Evolutionary conservation across 2,797 vertebrate species (phyloP), one percentile per base, ranked within the genome.

Genomic region (Aplochiton taeniatus): DNA sequence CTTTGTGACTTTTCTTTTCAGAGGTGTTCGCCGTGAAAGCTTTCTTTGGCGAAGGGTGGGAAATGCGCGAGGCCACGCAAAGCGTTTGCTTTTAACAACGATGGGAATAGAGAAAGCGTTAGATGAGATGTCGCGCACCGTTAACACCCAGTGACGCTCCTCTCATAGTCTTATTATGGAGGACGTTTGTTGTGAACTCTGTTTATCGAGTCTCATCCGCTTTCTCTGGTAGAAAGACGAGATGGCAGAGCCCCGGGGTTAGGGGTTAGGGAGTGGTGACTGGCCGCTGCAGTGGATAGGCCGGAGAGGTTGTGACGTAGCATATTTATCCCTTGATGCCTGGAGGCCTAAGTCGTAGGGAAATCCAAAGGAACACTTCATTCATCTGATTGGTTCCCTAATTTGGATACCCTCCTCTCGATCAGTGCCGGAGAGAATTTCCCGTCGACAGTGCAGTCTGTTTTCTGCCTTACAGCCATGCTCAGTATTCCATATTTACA

Each of bases 341-440:
- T 68, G 8, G 75, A 77, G 78, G 20, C 77, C 66, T 58, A 63
- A 79, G 69, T 20, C 16, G 6, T 31, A 31, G 3, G 56, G 72
- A 43, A 68, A 49, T 68, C 78, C 61, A 61, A n/a, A 76, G 72
- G 65, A 70, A 44, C 61, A 63, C 69, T 79, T 86, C 78, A 83
- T 77, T 86, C 76, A 75, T 83, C 84, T 75, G 79, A 71, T 73
- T 70, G 8, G 70, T 74, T 82, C 87, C 79, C 70, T 84, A n/a
- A 75, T 84, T 86, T 82, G 76, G 82, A 73, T 65, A 10, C 60
- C 66, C 66, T 73, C 78, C 77, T 80, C 65, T 71, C 69, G 70
- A 65, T 77, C 69, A 72, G 61, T 48, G 64, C 72, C 56, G 48
- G 72, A 58, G 69, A 54, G 13, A 61, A 58, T 67, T 55, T 62